Conservation (phyloP, 2,888 invertebrate genomes). For the Shargacucullia verbasci region DNA sequence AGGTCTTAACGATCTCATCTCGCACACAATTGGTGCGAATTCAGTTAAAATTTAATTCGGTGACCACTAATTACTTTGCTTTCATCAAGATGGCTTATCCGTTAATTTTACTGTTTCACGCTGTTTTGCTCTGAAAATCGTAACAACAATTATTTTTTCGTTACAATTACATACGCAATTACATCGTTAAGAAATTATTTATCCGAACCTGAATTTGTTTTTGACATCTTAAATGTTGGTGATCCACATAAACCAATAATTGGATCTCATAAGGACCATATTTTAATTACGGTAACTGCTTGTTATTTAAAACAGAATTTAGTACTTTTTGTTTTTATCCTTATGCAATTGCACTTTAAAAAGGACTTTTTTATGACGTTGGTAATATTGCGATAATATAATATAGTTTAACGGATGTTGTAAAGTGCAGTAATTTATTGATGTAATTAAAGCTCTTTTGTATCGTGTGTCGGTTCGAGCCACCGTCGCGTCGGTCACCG, state of each 20-base stretch:
- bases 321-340: conserved; percentile 1
- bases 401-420: conserved; percentile 20
- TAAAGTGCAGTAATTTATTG: conserved; percentile 37
- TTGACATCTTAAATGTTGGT: conserved; percentile 9
- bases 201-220: conserved; percentile 7
- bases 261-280: background rate
- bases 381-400: conserved; percentile 23
- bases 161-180: background rate
- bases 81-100: conserved; percentile 63
- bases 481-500: conserved; percentile 47
- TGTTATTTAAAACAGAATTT: conserved; percentile 19
- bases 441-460: conserved; percentile 44
- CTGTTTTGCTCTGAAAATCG: conserved; percentile 59
- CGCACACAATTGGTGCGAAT: conserved; percentile 32
- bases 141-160: conserved; percentile 17
- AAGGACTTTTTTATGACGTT: conserved; percentile 17
- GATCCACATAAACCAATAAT: conserved; percentile 5
- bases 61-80: conserved; percentile 55
- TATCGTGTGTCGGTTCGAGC: conserved; percentile 37
- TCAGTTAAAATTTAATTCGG: conserved; percentile 51
- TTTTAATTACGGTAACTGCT: background rate
- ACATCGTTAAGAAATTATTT: conserved; percentile 9
- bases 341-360: conserved; percentile 11
- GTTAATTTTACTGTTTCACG: conserved; percentile 55
- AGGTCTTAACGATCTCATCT: conserved; percentile 52